A percentile compares a stretch with the other conserved stretches of the same genome.
Evolutionary conservation across 2,113 vertebrate species (phyloP).

Genomic region (Menidia beryllina): DNA sequence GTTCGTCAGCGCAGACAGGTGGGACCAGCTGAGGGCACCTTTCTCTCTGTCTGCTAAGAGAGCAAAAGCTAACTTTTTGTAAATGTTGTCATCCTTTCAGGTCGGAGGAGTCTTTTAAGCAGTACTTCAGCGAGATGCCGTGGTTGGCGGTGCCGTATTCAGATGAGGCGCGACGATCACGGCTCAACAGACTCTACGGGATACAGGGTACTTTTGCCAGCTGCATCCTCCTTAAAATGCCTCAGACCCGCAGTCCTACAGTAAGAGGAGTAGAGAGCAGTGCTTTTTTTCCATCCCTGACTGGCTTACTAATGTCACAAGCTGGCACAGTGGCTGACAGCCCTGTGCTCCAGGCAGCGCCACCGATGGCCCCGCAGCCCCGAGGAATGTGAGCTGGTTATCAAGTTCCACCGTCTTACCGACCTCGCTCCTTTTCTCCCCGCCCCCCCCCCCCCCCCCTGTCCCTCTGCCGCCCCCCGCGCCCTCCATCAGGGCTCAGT

Average conservation of each 20-base stretch:
- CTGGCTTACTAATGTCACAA: constrained; percentile 24
- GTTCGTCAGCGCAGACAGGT: constrained; percentile 98
- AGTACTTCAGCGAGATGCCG: constrained; percentile 99
- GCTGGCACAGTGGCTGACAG: constrained; percentile 33
- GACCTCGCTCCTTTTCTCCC: neutral
- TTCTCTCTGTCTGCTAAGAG: neutral
- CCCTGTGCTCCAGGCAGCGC: constrained; percentile 11
- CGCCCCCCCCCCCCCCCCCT: constrained; percentile 1
- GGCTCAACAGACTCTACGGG: constrained; percentile 95
- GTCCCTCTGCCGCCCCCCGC: constrained; percentile 7
- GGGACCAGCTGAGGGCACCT: constrained; percentile 12
- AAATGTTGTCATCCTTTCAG: constrained; percentile 69
- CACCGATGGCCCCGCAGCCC: constrained; percentile 49
- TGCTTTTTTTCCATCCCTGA: neutral
- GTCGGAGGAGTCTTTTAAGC: constrained; percentile 98
- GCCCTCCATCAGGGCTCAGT: constrained; percentile 44
- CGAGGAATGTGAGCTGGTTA: constrained; percentile 68
- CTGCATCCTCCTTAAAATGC: neutral
- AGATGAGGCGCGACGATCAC: constrained; percentile 91
- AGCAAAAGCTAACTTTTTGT: neutral
- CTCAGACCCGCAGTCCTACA: neutral
- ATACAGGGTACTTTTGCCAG: constrained; percentile 91
- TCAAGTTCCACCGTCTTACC: constrained; percentile 63
- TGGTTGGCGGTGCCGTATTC: constrained; percentile 94
- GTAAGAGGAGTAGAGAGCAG: neutral